These are phyloP conservation scores for Rallus limicola DNA, from an alignment of 2,113 vertebrate species.

Conservation along the genomic window DNA sequence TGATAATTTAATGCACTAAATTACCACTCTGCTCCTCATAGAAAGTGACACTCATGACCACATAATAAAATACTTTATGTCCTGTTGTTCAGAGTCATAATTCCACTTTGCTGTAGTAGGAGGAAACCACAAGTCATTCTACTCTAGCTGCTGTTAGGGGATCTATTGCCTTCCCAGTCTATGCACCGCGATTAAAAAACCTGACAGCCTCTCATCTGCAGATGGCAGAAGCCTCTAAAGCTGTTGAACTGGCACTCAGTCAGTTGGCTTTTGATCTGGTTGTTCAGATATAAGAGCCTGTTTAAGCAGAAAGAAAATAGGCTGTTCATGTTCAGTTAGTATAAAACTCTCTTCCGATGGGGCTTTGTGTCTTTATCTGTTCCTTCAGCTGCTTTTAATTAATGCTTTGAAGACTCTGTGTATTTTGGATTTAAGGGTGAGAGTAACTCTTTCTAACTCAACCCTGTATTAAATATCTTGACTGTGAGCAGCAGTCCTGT, in stretches of 20 bases:
- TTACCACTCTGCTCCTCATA: constrained; percentile 1
- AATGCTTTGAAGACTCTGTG: constrained; percentile 2
- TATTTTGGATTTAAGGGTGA: constrained; percentile 29
- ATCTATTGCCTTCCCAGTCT: neutral
- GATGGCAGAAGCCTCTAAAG: constrained; percentile 32
- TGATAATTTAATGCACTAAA: constrained; percentile 26
- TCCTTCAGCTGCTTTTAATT: constrained; percentile 58
- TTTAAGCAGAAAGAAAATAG: constrained; percentile 34
- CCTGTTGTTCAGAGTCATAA: constrained; percentile 28
- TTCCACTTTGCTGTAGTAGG: constrained; percentile 22
- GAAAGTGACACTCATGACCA: constrained; percentile 24
- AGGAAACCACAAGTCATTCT: constrained; percentile 29
- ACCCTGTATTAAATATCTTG: neutral
- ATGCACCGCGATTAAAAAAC: constrained; percentile 2
- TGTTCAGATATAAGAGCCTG: constrained; percentile 35
- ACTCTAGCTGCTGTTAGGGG: neutral
- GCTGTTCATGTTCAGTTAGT: constrained; percentile 27
- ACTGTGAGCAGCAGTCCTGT: neutral
- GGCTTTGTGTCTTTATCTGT: constrained; percentile 40
- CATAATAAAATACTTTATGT: constrained; percentile 48
- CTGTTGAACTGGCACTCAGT: constrained; percentile 55
- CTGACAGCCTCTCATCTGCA: constrained; percentile 20
- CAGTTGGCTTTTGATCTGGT: constrained; percentile 53
- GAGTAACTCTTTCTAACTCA: constrained; percentile 6
- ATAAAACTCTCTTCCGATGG: neutral